A percentile compares a stretch with the other conserved stretches of the same genome.
These are phyloP conservation scores for Coryphaenoides rupestris DNA, from an alignment of 2,113 vertebrate genomes.

Conservation along the genomic window DNA sequence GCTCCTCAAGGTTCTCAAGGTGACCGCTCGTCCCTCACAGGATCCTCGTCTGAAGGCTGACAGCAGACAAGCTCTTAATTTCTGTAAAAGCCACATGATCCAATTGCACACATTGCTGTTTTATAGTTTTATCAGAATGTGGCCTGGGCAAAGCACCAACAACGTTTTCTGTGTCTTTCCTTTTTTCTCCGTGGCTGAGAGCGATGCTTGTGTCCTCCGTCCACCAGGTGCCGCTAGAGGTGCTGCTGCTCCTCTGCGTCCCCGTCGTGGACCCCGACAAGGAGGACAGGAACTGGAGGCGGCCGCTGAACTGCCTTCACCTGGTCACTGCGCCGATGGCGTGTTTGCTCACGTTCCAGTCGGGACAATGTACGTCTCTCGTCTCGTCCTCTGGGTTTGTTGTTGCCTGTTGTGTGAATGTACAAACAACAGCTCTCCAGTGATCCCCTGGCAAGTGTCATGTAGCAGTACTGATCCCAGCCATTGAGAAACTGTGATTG, in stretches of 20 bases:
- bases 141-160: too few species aligned
- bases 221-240: conserved; percentile 80
- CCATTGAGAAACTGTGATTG: too few species aligned
- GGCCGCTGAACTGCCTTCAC: conserved; percentile 93
- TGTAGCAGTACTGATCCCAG: too few species aligned
- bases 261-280: conserved; percentile 88
- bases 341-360: conserved; percentile 82
- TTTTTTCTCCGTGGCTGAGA: background rate
- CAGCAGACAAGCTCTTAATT: too few species aligned
- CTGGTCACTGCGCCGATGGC: conserved; percentile 80
- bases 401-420: too few species aligned
- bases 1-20: conserved; percentile 60
- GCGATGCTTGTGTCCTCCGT: conserved; percentile 7
- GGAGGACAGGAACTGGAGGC: conserved; percentile 91
- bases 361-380: conserved; percentile 81
- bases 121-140: too few species aligned
- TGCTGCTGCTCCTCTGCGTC: conserved; percentile 84
- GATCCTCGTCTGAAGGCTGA: too few species aligned
- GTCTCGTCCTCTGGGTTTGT: background rate
- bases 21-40: conserved; percentile 10
- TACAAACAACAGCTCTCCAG: too few species aligned
- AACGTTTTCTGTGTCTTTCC: too few species aligned
- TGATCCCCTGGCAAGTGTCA: too few species aligned
- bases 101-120: too few species aligned
- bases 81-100: too few species aligned